Percentiles rank a stretch among this genome's conserved stretches.
Evolutionary conservation across 2,888 invertebrate species (phyloP).

Genomic region (Serrognathus titanus): DNA sequence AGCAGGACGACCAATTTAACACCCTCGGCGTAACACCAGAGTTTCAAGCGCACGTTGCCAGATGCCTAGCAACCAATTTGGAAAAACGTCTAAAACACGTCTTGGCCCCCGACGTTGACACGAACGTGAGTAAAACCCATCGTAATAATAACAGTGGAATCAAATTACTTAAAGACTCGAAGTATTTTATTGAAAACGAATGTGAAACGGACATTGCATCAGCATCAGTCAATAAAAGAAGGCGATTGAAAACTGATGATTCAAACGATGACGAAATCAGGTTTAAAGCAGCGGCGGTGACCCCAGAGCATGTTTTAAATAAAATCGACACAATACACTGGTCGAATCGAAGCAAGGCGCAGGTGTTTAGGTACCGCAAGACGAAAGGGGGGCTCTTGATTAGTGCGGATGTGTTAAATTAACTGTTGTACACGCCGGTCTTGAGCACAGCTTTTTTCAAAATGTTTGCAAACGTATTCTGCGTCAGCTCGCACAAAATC

Average conservation of each 20-base stretch:
- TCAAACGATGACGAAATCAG: constrained; percentile 27
- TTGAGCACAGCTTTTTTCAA: constrained; percentile 64
- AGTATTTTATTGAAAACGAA: constrained; percentile 45
- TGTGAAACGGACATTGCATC: constrained; percentile 21
- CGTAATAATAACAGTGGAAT: constrained; percentile 39
- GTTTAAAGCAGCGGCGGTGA: constrained; percentile 45
- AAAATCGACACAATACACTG: constrained; percentile 53
- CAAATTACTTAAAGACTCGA: constrained; percentile 51
- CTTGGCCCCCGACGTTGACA: constrained; percentile 11
- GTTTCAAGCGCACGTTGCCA: constrained; percentile 53
- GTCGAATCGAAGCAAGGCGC: constrained; percentile 55
- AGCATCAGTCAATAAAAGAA: constrained; percentile 23
- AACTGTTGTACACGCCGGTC: constrained; percentile 59
- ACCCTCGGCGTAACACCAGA: constrained; percentile 53
- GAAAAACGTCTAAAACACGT: constrained; percentile 45
- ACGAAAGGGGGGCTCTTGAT: constrained; percentile 43
- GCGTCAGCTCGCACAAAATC: constrained; percentile 46
- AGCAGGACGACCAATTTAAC: constrained; percentile 50
- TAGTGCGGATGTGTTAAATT: constrained; percentile 17
- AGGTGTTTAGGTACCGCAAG: constrained; percentile 51
- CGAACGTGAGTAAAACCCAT: constrained; percentile 22
- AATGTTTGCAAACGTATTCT: constrained; percentile 58
- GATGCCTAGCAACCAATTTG: constrained; percentile 52
- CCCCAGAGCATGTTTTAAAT: constrained; percentile 51
- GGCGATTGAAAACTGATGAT: constrained; percentile 13